Percentiles rank a stretch among this genome's conserved stretches.
phyloP scores from a whole-genome alignment of 1,140 invertebrate genomes.

The Melanaphis sacchari region DNA sequence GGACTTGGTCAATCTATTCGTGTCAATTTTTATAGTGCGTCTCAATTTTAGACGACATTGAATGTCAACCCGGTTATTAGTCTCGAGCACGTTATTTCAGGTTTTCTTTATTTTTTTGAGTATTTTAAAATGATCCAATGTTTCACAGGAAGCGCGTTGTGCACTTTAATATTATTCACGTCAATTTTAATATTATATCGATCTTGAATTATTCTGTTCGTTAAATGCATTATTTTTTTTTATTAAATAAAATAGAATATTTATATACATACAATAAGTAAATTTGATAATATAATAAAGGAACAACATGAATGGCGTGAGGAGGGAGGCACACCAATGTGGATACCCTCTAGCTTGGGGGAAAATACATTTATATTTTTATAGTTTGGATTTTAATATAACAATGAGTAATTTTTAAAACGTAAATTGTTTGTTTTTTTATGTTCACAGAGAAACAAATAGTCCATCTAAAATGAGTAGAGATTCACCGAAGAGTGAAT shows the following conservation, averaged over 20 bases:
- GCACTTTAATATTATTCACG: conserved; percentile 1
- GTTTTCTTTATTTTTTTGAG: neutral
- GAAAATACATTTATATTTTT: neutral
- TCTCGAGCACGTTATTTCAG: neutral
- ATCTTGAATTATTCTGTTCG: neutral
- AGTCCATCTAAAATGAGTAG: conserved; percentile 66
- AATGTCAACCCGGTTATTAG: conserved; percentile 11
- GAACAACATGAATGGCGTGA: too few species aligned
- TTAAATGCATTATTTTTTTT: neutral
- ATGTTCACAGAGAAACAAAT: conserved; percentile 67
- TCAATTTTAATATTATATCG: neutral
- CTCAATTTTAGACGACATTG: conserved; percentile 13
- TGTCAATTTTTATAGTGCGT: conserved; percentile 43
- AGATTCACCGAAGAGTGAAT: conserved; percentile 67
- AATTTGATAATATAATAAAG: too few species aligned
- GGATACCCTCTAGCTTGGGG: too few species aligned
- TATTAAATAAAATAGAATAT: too few species aligned
- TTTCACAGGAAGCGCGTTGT: too few species aligned
- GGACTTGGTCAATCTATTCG: conserved; percentile 33
- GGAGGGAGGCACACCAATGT: too few species aligned
- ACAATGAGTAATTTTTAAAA: neutral
- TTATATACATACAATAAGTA: too few species aligned
- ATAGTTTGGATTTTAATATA: neutral
- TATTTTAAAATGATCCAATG: neutral
- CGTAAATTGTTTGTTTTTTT: conserved; percentile 64